phyloP scores from a whole-genome alignment of 2,113 vertebrate genomes.

The Chrysochloris asiatica region DNA sequence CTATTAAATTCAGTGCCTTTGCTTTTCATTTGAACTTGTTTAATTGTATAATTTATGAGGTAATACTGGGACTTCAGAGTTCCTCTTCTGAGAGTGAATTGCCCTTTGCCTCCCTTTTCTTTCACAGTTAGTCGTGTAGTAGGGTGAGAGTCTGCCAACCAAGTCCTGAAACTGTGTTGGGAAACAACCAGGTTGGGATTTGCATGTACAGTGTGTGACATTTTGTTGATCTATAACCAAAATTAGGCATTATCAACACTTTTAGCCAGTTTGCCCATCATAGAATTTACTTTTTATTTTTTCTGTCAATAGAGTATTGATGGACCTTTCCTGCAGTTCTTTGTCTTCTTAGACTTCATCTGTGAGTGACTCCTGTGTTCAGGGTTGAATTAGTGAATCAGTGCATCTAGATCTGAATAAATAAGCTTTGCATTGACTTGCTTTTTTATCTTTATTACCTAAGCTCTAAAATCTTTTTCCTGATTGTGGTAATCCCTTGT shows the following conservation, averaged over 20 bases:
- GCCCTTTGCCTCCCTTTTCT: slow-evolving; percentile 30
- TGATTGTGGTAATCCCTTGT: background rate
- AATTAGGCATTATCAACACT: background rate
- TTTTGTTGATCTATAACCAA: slow-evolving; percentile 22
- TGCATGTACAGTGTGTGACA: slow-evolving; percentile 44
- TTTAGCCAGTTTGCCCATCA: background rate
- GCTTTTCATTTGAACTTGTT: slow-evolving; percentile 51
- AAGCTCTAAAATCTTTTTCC: background rate
- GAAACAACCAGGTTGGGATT: background rate
- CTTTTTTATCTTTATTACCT: slow-evolving; percentile 26
- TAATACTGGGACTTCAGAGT: background rate
- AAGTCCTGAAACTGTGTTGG: background rate
- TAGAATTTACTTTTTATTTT: slow-evolving; percentile 18
- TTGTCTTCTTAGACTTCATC: background rate
- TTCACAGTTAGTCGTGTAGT: background rate
- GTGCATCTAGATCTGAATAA: background rate
- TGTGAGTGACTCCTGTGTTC: slow-evolving; percentile 5
- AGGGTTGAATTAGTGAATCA: background rate
- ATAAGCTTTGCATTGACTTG: background rate
- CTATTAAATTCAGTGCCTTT: slow-evolving; percentile 45
- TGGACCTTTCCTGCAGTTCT: background rate
- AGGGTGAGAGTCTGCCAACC: slow-evolving; percentile 1
- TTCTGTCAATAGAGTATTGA: slow-evolving; percentile 21
- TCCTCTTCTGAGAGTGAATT: slow-evolving; percentile 30
- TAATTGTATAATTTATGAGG: slow-evolving; percentile 40